These are phyloP conservation scores for Cephus cinctus DNA, from an alignment of 1,140 invertebrate species.

Conservation along the genomic window DNA sequence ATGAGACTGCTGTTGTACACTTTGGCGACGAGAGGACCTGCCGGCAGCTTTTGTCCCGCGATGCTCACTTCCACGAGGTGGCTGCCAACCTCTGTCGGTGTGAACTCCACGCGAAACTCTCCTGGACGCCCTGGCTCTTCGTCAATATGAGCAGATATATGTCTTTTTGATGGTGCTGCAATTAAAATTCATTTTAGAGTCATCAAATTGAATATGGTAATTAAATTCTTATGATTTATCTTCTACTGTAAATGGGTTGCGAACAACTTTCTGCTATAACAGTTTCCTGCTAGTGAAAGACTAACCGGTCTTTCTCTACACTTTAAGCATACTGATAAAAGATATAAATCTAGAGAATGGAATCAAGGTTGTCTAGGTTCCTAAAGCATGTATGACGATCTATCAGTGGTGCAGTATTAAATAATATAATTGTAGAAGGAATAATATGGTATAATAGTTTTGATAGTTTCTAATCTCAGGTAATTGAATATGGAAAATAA, in stretches of 20 bases:
- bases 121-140: conserved; percentile 74
- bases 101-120: conserved; percentile 86
- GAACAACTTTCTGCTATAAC: no score
- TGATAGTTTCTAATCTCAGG: not conserved
- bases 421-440: no score
- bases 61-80: conserved; percentile 86
- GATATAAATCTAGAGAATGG: no score
- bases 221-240: no score
- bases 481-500: conserved; percentile 1
- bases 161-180: conserved; percentile 68
- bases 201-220: not conserved
- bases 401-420: no score
- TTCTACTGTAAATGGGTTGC: no score
- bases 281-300: no score
- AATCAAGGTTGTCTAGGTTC: no score
- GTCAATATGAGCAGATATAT: conserved; percentile 68
- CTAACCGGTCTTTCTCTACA: no score
- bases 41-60: conserved; percentile 81
- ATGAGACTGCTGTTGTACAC: conserved; percentile 91
- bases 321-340: no score
- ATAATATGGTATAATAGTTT: no score
- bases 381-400: no score
- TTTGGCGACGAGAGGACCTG: conserved; percentile 85
- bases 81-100: conserved; percentile 86
- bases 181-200: conserved; percentile 14